Base-by-base conservation (phyloP, 2,113 vertebrate genomes). In the Micromys minutus region DNA sequence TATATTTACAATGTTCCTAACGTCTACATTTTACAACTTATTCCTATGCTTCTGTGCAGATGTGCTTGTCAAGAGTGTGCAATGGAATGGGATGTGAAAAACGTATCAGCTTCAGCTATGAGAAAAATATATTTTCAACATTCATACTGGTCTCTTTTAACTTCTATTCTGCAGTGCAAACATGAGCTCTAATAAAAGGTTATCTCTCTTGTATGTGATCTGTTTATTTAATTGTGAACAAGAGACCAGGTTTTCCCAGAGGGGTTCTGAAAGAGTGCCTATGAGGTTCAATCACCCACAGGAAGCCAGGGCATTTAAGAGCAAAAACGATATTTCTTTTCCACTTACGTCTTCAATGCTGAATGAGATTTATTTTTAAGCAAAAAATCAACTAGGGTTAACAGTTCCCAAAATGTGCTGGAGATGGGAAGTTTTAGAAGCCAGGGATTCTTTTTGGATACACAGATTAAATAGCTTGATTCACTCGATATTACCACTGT, bases 241-340 rank as follows among this genome's bases (percentile, higher is more conserved):
- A n/a, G 71, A 85, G 45, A 39, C 34, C 24, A 59, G 24, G 19
- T 84, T 57, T 91, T 96, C 91, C 91, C 88, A 91, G 59, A 31
- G 85, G 63, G 1, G 21, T 15, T 55, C 10, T 55, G 36, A 26
- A 47, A 76, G 47, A 36, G 22, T 74, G 45, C 65, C 45, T 22
- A 3, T 19, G 10, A 69, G 22, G 7, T 21, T 67, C 39, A 81
- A 0, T 0, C 9, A 39, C 39, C 80, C 39, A 87, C 65, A 87
- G 47, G 29, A 7, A 61, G 57, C 47, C 47, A 42, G 34, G 0
- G 3, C 24, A 55, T 17, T 31, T 75, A n/a, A 59, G 11, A 34
- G 7, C 39, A 15, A 45, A 86, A 77, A 83, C 55, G 13, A 71
- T 5, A 29, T 79, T 3, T 88, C 5, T 72, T 85, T 63, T 76